Percentiles rank a stretch among this genome's conserved stretches.
Conservation (phyloP, 2,797 vertebrate genomes). For the Channallabes apus region DNA sequence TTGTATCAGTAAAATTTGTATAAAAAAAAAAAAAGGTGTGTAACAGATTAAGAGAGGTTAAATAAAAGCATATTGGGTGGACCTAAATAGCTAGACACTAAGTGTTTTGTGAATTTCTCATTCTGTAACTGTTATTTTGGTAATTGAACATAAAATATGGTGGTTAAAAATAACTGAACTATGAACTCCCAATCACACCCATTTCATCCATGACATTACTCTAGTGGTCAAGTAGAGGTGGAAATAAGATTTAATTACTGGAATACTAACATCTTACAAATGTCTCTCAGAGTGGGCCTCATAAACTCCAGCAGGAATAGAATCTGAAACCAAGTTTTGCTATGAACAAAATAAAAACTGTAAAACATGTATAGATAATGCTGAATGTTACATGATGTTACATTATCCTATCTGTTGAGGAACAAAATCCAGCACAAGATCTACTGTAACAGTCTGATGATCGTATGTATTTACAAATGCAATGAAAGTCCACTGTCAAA, state of each 20-base stretch:
- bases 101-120: neutral
- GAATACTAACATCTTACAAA: conserved; percentile 7
- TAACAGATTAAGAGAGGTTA: neutral
- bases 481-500: conserved; percentile 63
- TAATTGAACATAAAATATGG: neutral
- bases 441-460: neutral
- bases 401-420: neutral
- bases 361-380: conserved; percentile 63
- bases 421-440: neutral
- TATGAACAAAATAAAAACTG: conserved; percentile 37
- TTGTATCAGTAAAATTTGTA: neutral
- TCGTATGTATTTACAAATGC: conserved; percentile 26
- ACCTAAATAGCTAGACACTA: neutral
- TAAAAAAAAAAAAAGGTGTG: too few species aligned
- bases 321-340: conserved; percentile 18
- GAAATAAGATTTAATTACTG: conserved; percentile 13
- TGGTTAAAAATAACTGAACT: neutral
- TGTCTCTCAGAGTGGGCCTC: neutral
- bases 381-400: neutral
- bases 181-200: neutral
- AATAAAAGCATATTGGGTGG: neutral
- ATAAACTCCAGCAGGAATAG: conserved; percentile 40
- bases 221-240: neutral
- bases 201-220: neutral
- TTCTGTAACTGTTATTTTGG: neutral